Evolutionary conservation across 2,888 invertebrate genomes (phyloP), one percentile per base, ranked within the genome.

Genomic region (Clitarchus hookeri): DNA sequence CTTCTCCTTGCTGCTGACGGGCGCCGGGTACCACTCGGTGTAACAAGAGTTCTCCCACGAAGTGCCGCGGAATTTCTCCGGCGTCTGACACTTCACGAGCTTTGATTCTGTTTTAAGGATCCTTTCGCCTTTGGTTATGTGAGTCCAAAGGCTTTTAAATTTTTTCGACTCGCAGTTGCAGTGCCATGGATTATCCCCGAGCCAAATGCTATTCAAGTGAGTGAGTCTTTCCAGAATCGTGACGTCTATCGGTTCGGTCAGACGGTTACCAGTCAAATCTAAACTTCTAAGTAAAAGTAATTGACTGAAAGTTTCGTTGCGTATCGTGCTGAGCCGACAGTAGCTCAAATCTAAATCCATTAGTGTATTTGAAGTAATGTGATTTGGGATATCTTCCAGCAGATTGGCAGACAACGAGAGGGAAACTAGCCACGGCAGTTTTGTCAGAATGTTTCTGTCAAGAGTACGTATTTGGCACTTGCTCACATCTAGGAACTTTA

Each of bases 271-370:
- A 23, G 65, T 65, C 65, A 65, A 19, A 65, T 65, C 65, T 23
- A 65, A 23, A 65, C 65, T 65, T 8, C n/a, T 11, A 65, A 65
- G 65, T n/a, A 65, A n/a, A 19, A 16, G 19, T 19, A 65, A 65
- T 65, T 23, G 65, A 6, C 16, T n/a, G 65, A 65, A 65, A 65
- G 65, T 65, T 65, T 65, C 65, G 65, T 65, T 65, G 65, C 23
- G 65, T 8, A 65, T 65, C 16, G 65, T 65, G 65, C 65, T 65
- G 3, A 65, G 19, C n/a, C 65, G 8, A 65, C 65, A 65, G n/a
- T 65, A 65, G 23, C 65, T 65, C 65, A 65, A 65, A 65, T 65
- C 65, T 65, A 65, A 65, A 65, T 65, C 23, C 65, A 65, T 65
- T 0, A 65, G 65, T 1, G 23, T 65, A 23, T 19, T 65, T 23